Percentiles rank a stretch among this genome's conserved stretches.
Conservation (phyloP, 2,797 vertebrate species). For the Podargus strigoides region DNA sequence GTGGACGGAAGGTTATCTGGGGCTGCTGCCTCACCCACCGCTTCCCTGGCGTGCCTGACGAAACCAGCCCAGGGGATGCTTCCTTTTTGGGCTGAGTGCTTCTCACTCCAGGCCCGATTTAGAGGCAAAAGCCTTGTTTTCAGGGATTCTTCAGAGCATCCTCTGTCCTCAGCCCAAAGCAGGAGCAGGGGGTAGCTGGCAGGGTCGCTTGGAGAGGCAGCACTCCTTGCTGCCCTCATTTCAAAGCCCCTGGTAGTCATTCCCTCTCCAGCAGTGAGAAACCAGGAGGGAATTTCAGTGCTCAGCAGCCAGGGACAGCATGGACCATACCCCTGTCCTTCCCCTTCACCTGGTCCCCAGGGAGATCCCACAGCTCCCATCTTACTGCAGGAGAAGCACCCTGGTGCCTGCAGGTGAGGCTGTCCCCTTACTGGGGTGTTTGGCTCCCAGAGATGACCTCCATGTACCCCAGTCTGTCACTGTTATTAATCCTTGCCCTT, state of each 20-base stretch:
- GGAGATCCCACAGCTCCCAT: not conserved
- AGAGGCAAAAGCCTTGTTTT: not conserved
- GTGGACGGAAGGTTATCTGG: slow-evolving; percentile 60
- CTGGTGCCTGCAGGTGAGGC: not conserved
- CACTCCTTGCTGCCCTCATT: not conserved
- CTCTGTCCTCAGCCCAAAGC: not conserved
- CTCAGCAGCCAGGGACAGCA: not conserved
- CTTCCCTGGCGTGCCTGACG: slow-evolving; percentile 26
- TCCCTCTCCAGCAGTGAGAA: not conserved
- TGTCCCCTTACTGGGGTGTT: not conserved
- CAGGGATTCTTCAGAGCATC: not conserved
- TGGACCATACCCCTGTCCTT: not conserved
- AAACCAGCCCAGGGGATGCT: slow-evolving; percentile 30
- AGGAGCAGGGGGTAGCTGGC: not conserved
- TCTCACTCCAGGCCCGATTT: not conserved
- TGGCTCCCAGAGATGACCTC: not conserved
- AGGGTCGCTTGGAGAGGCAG: not conserved
- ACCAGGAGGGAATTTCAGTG: not conserved
- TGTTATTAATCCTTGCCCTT: not conserved
- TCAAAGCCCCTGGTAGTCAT: not conserved
- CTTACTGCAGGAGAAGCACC: not conserved
- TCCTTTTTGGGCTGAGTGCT: not conserved
- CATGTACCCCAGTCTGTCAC: not conserved
- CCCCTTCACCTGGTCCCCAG: not conserved
- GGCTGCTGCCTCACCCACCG: slow-evolving; percentile 55